Conservation (phyloP, 2,888 invertebrate species). For the Lasioglossum malachurum region DNA sequence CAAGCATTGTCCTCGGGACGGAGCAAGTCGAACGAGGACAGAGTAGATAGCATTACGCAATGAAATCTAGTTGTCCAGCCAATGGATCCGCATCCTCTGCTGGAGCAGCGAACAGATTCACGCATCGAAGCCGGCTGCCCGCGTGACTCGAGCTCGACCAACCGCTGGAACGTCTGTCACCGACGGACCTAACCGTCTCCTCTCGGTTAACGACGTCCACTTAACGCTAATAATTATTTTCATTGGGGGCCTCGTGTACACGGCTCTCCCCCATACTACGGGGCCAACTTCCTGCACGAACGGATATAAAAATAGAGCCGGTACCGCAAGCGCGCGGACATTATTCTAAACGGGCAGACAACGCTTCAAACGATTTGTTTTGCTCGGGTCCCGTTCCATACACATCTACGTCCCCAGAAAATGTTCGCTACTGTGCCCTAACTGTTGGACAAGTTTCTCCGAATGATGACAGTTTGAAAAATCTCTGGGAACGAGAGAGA, state of each 20-base stretch:
- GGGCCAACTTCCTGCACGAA: constrained; percentile 83
- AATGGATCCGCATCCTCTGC: constrained; percentile 83
- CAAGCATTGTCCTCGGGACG: constrained; percentile 61
- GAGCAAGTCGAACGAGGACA: constrained; percentile 53
- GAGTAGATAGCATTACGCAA: constrained; percentile 79
- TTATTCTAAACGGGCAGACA: constrained; percentile 56
- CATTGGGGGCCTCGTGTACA: constrained; percentile 81
- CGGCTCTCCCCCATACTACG: constrained; percentile 77
- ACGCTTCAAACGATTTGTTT: constrained; percentile 54
- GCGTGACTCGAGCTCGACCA: constrained; percentile 80
- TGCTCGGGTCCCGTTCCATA: constrained; percentile 16
- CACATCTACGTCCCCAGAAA: neutral
- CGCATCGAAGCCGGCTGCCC: constrained; percentile 60
- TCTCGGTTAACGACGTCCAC: constrained; percentile 83
- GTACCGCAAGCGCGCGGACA: constrained; percentile 56
- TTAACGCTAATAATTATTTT: constrained; percentile 85
- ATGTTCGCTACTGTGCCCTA: neutral
- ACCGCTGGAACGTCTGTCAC: constrained; percentile 73
- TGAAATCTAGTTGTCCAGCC: constrained; percentile 83
- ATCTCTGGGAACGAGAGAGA: neutral
- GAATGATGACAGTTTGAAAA: too few relatives aligned
- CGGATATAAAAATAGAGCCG: constrained; percentile 85
- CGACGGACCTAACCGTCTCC: constrained; percentile 73
- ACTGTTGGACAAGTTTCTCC: neutral
- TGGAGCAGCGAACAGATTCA: constrained; percentile 68